Base-by-base conservation (phyloP, 2,888 invertebrate species). In the Microctonus brassicae region DNA sequence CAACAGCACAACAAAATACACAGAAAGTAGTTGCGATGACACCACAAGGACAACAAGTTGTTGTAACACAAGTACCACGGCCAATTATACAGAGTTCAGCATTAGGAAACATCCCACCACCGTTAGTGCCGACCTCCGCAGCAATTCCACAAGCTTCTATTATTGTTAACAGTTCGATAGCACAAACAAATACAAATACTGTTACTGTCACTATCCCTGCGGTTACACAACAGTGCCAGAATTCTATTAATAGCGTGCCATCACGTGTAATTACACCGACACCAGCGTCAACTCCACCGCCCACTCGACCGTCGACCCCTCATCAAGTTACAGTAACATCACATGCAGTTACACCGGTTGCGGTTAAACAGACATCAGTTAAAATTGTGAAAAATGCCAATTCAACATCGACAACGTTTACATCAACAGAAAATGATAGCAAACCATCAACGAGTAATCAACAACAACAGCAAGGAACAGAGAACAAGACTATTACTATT, bases 21-120 rank as follows among this genome's bases (percentile, higher is more conserved):
- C 90, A 90, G 34, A 90, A 90, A 76, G 90, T 91, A 85, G 90
- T 93, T 29, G 90, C 92, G 7, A 90, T 92, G 79, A 92, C 92
- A 7, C 92, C 92, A 0, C 92, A 92, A 78, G 92, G 92, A 0
- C 92, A 92, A 78, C 92, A 91, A 81, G 90, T 91, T 72, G 90
- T 92, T 39, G 91, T 92, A 3, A 91, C 92, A 2, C 91, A 92
- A 84, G 90, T 88, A 36, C 90, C 89, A 65, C 87, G 91, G 79
- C 90, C 90, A 13, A 81, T 90, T 26, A 76, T 90, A 22, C 90
- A 90, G 75, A 88, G 88, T 42, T 87, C 90, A 0, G 86, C 89
- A 0, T 86, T 90, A 36, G 88, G 88, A n/a, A 89, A 88, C 75
- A 87, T 88, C 58, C 85, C 89, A 10, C 87, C 88, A 33, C 87